Conservation (phyloP, 2,888 invertebrate species). For the Encarsia formosa region DNA sequence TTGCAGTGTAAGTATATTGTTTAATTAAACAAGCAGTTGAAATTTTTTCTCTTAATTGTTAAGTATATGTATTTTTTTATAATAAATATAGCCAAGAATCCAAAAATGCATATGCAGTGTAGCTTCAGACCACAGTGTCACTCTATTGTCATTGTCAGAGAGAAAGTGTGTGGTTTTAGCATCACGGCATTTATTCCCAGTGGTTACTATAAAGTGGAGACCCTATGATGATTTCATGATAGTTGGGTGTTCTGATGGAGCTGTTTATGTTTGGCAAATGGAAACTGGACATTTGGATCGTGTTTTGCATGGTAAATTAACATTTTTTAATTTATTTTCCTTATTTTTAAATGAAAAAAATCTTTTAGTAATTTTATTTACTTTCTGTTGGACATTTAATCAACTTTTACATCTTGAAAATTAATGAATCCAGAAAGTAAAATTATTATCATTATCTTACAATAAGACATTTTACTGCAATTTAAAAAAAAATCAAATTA, state of each 20-base stretch:
- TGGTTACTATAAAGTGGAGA: slow-evolving; percentile 92
- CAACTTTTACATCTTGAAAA: too few relatives aligned
- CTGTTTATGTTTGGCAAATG: slow-evolving; percentile 99
- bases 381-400: neutral
- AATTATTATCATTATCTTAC: too few relatives aligned
- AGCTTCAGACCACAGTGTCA: slow-evolving; percentile 96
- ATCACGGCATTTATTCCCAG: slow-evolving; percentile 90
- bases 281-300: slow-evolving; percentile 97
- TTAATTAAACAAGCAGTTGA: neutral
- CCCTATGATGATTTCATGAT: slow-evolving; percentile 97
- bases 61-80: slow-evolving; percentile 26
- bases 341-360: neutral
- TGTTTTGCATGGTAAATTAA: slow-evolving; percentile 84
- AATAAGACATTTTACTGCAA: neutral
- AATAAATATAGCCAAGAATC: slow-evolving; percentile 81
- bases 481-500: too few relatives aligned
- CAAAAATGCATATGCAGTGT: slow-evolving; percentile 95
- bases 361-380: neutral
- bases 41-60: too few relatives aligned
- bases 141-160: slow-evolving; percentile 85
- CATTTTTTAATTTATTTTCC: neutral
- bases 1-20: slow-evolving; percentile 77
- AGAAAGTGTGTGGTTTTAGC: slow-evolving; percentile 93
- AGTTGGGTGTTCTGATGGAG: slow-evolving; percentile 94
- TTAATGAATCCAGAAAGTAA: too few relatives aligned